Evolutionary conservation across 2,113 vertebrate species (phyloP).

Genomic region (Calyptommatus sinebrachiatus): DNA sequence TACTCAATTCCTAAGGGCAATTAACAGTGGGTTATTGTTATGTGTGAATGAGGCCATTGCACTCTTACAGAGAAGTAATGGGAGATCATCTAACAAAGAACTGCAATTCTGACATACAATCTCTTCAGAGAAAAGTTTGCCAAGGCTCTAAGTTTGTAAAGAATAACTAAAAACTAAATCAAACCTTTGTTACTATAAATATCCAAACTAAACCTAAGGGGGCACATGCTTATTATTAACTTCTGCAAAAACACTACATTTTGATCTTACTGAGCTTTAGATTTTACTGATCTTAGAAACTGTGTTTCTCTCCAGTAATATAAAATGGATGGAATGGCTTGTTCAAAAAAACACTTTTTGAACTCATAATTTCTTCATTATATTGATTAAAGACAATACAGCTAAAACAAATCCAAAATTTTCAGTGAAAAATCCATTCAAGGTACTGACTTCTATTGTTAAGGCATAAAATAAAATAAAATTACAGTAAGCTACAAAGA

Average conservation of each 20-base stretch:
- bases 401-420: slow-evolving; percentile 42
- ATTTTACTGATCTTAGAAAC: neutral
- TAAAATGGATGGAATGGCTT: neutral
- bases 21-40: neutral
- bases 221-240: slow-evolving; percentile 20
- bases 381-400: slow-evolving; percentile 44
- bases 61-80: slow-evolving; percentile 22
- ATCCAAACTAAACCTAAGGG: slow-evolving; percentile 26
- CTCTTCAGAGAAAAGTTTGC: neutral
- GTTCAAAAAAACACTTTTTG: neutral
- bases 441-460: slow-evolving; percentile 55
- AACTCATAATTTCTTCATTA: slow-evolving; percentile 33
- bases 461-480: slow-evolving; percentile 41
- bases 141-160: neutral
- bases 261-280: neutral
- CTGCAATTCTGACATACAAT: slow-evolving; percentile 29
- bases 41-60: neutral
- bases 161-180: neutral
- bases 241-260: neutral
- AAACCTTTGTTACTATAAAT: slow-evolving; percentile 40
- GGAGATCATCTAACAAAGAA: neutral
- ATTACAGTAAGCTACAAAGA: slow-evolving; percentile 23
- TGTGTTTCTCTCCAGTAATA: neutral
- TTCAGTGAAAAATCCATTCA: slow-evolving; percentile 54
- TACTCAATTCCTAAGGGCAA: neutral